These are phyloP conservation scores for Bombus sylvicola DNA, from an alignment of 1,140 invertebrate species.

Conservation along the genomic window DNA sequence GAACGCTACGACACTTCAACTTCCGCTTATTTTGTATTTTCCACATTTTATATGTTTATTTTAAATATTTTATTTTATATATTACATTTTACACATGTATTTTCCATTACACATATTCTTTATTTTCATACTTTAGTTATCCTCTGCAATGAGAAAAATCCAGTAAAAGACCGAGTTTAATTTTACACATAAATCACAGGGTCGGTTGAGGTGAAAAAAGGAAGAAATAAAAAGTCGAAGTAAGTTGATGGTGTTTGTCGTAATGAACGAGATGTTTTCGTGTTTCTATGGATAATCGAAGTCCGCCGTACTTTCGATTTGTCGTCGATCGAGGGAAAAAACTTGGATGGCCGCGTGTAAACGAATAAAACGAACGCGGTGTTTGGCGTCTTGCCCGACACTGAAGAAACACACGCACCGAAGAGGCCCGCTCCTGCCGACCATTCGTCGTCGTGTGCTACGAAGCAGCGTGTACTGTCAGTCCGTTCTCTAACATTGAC, in stretches of 20 bases:
- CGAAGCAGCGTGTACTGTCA: slow-evolving; percentile 28
- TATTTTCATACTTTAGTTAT: not conserved
- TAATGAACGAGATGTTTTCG: not conserved
- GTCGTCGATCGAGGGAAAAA: not conserved
- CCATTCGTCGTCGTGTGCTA: slow-evolving; percentile 57
- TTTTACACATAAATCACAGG: not conserved
- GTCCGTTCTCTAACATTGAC: slow-evolving; percentile 55
- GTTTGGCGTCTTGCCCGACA: slow-evolving; percentile 42
- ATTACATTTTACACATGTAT: not conserved
- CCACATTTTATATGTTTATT: not conserved
- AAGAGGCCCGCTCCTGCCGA: slow-evolving; percentile 48
- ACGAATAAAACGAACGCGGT: not conserved
- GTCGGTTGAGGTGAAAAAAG: not conserved
- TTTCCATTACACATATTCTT: not conserved
- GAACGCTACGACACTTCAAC: not conserved
- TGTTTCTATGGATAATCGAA: not conserved
- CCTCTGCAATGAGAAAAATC: not conserved
- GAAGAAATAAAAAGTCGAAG: not conserved
- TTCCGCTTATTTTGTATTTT: not conserved
- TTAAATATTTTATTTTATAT: not conserved
- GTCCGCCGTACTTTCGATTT: not conserved
- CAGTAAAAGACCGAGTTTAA: not conserved
- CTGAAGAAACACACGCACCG: slow-evolving; percentile 43
- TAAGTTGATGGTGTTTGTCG: not conserved
- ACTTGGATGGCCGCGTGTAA: not conserved